Evolutionary conservation across 2,888 invertebrate species (phyloP).

Genomic region (Steinernema carpocapsae): DNA sequence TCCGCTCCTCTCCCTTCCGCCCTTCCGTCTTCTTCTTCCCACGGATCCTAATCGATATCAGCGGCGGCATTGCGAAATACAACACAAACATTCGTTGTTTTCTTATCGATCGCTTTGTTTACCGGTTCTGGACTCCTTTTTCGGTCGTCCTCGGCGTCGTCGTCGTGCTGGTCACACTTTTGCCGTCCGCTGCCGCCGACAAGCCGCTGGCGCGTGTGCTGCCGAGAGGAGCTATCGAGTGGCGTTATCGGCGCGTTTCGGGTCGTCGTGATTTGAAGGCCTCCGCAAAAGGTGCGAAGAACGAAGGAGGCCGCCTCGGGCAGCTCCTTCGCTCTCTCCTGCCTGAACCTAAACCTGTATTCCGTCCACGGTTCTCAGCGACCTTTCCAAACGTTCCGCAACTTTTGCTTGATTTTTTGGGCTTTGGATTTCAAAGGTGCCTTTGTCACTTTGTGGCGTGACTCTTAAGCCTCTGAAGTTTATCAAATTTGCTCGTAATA

Average conservation of each 20-base stretch:
- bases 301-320: background rate
- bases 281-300: background rate
- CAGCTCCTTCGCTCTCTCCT: background rate
- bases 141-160: conserved; percentile 16
- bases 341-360: background rate
- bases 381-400: background rate
- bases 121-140: background rate
- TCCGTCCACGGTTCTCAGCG: background rate
- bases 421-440: too few species aligned
- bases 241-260: conserved; percentile 16
- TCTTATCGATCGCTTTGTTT: conserved; percentile 33
- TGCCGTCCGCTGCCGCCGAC: background rate
- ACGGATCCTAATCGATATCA: conserved; percentile 14
- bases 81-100: conserved; percentile 27
- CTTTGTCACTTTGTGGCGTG: too few species aligned
- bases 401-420: too few species aligned
- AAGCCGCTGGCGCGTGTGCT: background rate
- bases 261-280: background rate
- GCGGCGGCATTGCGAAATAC: conserved; percentile 26
- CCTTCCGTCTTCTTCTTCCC: background rate
- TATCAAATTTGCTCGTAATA: too few species aligned
- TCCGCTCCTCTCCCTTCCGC: background rate
- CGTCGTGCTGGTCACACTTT: background rate
- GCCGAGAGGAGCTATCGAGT: background rate
- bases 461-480: too few species aligned